Conservation (phyloP, 2,888 invertebrate species). For the Amphipyra tragopoginis region DNA sequence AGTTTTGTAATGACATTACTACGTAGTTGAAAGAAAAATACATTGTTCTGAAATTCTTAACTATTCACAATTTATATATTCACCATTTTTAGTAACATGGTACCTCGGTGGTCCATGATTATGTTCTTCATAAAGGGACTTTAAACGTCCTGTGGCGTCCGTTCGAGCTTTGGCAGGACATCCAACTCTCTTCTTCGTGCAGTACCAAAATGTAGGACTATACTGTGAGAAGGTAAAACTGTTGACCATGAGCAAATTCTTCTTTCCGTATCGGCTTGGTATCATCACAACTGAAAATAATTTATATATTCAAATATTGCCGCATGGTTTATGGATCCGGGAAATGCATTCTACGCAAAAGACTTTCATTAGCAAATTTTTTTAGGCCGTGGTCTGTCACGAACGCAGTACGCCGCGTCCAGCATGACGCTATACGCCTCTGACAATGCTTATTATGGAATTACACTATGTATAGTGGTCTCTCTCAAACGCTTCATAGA, state of each 20-base stretch:
- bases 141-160: constrained; percentile 18
- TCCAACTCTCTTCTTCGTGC: constrained; percentile 68
- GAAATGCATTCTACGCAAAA: no score
- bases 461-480: no score
- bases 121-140: constrained; percentile 61
- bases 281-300: constrained; percentile 63
- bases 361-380: no score
- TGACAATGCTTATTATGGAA: no score
- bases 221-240: constrained; percentile 73
- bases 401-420: no score
- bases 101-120: constrained; percentile 69
- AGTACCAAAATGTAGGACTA: constrained; percentile 71
- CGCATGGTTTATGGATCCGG: not conserved
- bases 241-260: constrained; percentile 72
- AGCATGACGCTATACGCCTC: no score
- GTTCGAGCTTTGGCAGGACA: constrained; percentile 70
- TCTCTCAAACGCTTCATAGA: no score
- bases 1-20: no score
- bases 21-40: no score
- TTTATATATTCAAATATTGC: not conserved
- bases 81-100: constrained; percentile 58
- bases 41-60: no score
- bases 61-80: constrained; percentile 44
- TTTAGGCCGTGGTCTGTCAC: no score
- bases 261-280: constrained; percentile 64